These are phyloP conservation scores for Phortica variegata DNA, from an alignment of 1,140 invertebrate genomes.

Conservation along the genomic window DNA sequence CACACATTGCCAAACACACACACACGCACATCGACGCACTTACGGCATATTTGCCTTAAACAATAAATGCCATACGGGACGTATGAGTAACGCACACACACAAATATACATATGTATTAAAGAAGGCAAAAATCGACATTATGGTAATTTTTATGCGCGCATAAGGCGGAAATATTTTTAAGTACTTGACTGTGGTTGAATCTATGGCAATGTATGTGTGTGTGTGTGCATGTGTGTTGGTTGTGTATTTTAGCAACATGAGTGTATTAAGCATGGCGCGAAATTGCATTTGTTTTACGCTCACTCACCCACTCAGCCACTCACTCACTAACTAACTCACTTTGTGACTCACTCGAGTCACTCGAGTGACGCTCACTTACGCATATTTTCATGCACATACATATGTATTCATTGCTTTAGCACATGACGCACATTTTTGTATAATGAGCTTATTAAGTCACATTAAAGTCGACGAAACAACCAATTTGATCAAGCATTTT, in stretches of 20 bases:
- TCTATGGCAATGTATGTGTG: conserved; percentile 6
- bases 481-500: conserved; percentile 47
- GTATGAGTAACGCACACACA: conserved; percentile 37
- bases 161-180: conserved; percentile 33
- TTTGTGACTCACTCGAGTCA: no score
- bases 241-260: conserved; percentile 10
- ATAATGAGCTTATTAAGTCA: conserved; percentile 44
- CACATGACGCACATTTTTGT: conserved; percentile 3
- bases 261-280: conserved; percentile 10
- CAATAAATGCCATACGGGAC: conserved; percentile 28
- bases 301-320: no score
- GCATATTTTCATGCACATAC: conserved; percentile 5
- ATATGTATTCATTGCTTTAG: background rate
- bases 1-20: background rate
- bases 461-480: conserved; percentile 52
- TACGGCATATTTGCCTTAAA: conserved; percentile 27
- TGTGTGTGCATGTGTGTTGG: background rate
- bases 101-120: conserved; percentile 3
- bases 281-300: conserved; percentile 37
- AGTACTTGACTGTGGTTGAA: conserved; percentile 12
- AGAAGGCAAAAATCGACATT: conserved; percentile 38
- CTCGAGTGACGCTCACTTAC: conserved; percentile 23
- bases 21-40: conserved; percentile 3
- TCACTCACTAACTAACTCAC: no score
- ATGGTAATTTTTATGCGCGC: conserved; percentile 43